Conservation (phyloP, 1,140 invertebrate species). For the Meloidogyne exigua region DNA sequence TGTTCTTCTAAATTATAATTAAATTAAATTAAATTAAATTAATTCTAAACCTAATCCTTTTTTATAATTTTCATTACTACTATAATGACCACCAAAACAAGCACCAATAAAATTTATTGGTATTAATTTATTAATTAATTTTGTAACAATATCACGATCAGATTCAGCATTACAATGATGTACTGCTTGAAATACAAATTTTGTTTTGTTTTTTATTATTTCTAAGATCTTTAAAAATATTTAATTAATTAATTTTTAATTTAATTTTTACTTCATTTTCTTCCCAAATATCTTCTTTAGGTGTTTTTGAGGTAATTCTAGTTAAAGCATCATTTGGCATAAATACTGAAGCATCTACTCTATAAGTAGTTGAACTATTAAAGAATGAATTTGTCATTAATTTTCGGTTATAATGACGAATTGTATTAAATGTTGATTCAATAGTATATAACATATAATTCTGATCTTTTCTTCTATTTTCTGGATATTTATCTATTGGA, state of each 20-base stretch:
- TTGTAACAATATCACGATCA: neutral
- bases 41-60: too few species aligned
- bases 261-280: neutral
- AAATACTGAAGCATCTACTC: conserved; percentile 19
- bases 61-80: neutral
- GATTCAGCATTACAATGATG: conserved; percentile 14
- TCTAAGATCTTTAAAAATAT: neutral
- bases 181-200: conserved; percentile 15
- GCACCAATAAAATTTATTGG: neutral
- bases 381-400: conserved; percentile 2
- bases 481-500: neutral
- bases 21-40: neutral
- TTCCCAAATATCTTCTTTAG: neutral
- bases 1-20: conserved; percentile 30
- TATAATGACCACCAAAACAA: neutral
- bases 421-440: neutral
- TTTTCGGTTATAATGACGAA: neutral
- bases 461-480: neutral
- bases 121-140: neutral
- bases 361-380: conserved; percentile 25
- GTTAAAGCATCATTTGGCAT: conserved; percentile 8
- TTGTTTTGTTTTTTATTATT: conserved; percentile 9
- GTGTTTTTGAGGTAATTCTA: neutral
- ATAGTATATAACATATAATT: neutral
- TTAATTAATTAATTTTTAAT: conserved; percentile 11